phyloP scores from a whole-genome alignment of 2,797 vertebrate species.

The Artibeus jamaicensis region DNA sequence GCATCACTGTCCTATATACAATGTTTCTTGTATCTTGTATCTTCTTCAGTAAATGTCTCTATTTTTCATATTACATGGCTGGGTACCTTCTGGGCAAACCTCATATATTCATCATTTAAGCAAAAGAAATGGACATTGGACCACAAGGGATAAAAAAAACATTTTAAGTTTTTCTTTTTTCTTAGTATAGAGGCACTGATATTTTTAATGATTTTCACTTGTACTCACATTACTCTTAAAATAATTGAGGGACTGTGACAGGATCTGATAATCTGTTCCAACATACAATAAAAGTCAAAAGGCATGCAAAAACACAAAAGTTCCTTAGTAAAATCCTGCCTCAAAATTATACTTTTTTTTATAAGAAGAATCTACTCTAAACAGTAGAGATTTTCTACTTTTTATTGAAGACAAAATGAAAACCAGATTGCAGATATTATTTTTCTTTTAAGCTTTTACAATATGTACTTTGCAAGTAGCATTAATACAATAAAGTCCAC shows the following conservation, averaged over 20 bases:
- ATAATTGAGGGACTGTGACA: background rate
- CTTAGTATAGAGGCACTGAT: background rate
- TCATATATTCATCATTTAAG: background rate
- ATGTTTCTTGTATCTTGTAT: background rate
- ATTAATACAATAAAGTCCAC: background rate
- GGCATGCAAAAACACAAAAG: background rate
- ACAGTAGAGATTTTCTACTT: background rate
- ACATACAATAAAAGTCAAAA: constrained; percentile 4
- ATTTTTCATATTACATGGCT: background rate
- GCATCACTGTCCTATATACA: background rate
- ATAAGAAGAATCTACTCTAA: background rate
- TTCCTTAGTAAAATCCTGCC: background rate
- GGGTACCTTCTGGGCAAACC: background rate
- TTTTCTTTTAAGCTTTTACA: constrained; percentile 58
- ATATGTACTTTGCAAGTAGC: constrained; percentile 55
- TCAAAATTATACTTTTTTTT: constrained; percentile 12
- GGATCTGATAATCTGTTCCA: background rate
- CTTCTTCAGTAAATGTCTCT: background rate
- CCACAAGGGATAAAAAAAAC: background rate
- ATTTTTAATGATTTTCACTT: constrained; percentile 22
- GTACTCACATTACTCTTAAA: background rate
- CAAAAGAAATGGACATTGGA: background rate
- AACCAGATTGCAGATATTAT: constrained; percentile 26
- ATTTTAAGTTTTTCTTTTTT: background rate
- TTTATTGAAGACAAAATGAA: constrained; percentile 41